Percentiles rank a stretch among this genome's conserved stretches.
These are phyloP conservation scores for Hetaerina americana DNA, from an alignment of 1,140 invertebrate species.

Conservation along the genomic window DNA sequence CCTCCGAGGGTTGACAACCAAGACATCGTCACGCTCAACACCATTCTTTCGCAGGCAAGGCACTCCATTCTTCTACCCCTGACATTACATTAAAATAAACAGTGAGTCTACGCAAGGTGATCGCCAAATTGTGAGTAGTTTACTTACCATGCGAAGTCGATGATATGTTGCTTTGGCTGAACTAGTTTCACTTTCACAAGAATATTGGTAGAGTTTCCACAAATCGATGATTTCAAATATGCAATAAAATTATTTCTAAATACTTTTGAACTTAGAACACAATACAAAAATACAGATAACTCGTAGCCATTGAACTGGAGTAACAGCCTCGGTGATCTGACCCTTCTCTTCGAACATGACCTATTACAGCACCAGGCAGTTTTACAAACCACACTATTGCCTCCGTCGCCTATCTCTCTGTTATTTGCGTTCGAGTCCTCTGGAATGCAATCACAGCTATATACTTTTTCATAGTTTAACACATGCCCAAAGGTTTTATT, in stretches of 20 bases:
- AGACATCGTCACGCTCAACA: constrained; percentile 74
- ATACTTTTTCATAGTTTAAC: too few species aligned
- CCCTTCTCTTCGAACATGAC: too few species aligned
- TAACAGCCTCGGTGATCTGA: too few species aligned
- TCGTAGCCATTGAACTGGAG: background rate
- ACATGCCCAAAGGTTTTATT: too few species aligned
- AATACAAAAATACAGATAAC: background rate
- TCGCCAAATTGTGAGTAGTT: too few species aligned
- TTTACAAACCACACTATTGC: too few species aligned
- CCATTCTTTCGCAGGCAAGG: constrained; percentile 46
- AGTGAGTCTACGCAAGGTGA: too few species aligned
- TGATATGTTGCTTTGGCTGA: constrained; percentile 40
- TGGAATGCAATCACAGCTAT: too few species aligned
- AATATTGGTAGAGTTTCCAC: constrained; percentile 3
- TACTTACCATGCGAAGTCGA: constrained; percentile 52
- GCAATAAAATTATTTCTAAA: background rate
- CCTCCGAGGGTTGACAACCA: constrained; percentile 94
- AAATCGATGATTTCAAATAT: constrained; percentile 13
- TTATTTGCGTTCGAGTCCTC: too few species aligned
- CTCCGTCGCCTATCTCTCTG: too few species aligned
- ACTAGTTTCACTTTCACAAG: constrained; percentile 26
- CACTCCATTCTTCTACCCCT: constrained; percentile 29
- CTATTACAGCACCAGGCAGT: too few species aligned
- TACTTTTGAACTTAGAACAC: background rate
- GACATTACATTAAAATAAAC: too few species aligned